Evolutionary conservation across 2,888 invertebrate species (phyloP).

Genomic region (Portevinia maculata): DNA sequence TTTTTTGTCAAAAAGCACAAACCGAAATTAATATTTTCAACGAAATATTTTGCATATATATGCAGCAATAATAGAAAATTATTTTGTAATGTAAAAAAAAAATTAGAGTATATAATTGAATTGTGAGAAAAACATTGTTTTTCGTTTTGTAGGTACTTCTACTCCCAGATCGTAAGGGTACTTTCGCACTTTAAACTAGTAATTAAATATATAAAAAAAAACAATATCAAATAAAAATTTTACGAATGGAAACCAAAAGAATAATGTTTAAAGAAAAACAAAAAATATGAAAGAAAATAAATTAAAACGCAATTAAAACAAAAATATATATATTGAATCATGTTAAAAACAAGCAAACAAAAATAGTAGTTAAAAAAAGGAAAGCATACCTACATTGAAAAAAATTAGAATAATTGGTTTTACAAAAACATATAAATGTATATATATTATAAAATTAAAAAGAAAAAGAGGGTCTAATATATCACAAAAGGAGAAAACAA

Average conservation of each 20-base stretch:
- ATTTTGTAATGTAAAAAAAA: slow-evolving; percentile 57
- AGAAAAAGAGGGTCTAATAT: slow-evolving; percentile 1
- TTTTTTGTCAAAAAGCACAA: slow-evolving; percentile 37
- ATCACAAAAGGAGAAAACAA: slow-evolving; percentile 13
- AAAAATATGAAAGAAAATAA: slow-evolving; percentile 41
- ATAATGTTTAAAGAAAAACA: slow-evolving; percentile 75
- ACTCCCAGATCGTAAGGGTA: slow-evolving; percentile 48
- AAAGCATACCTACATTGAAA: slow-evolving; percentile 41
- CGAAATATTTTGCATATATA: slow-evolving; percentile 60
- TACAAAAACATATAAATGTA: slow-evolving; percentile 60
- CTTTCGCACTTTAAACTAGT: slow-evolving; percentile 55
- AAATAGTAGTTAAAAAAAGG: slow-evolving; percentile 69
- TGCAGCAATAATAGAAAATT: slow-evolving; percentile 68
- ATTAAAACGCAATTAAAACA: slow-evolving; percentile 51
- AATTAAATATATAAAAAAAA: slow-evolving; percentile 74
- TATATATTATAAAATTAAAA: slow-evolving; percentile 61
- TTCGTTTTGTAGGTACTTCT: slow-evolving; percentile 44
- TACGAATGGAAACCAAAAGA: slow-evolving; percentile 62
- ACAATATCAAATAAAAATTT: slow-evolving; percentile 75
- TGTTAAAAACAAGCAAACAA: slow-evolving; percentile 75
- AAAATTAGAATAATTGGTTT: slow-evolving; percentile 69
- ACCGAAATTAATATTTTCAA: slow-evolving; percentile 59
- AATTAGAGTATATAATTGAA: slow-evolving; percentile 13
- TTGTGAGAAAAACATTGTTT: slow-evolving; percentile 55
- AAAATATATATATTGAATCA: slow-evolving; percentile 74